Evolutionary conservation across 2,888 invertebrate species (phyloP), one percentile per base, ranked within the genome.

Genomic region (Parascotia fuliginaria): DNA sequence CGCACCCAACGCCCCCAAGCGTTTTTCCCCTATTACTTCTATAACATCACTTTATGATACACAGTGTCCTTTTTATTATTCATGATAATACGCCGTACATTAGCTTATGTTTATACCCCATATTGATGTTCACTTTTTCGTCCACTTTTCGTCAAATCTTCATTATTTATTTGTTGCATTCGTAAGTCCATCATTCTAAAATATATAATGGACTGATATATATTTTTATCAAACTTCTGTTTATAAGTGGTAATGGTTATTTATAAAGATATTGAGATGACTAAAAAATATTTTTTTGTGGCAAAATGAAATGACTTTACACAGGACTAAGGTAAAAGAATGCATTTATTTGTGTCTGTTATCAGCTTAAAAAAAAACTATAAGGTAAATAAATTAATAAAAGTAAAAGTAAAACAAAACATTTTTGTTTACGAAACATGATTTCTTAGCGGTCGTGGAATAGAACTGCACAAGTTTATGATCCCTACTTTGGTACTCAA

Each of bases 21-120:
- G 72, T 64, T 88, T 89, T 80, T 79, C 84, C 80, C 80, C 83
- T 81, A 83, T 89, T 88, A 84, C 85, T 84, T 85, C 84, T 85
- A 81, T 81, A 85, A 82, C 83, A 85, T 87, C 87, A 80, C 85
- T 89, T 89, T 89, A 86, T 87, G 87, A 87, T 89, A 82, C 83
- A 80, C 78, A 72, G 81, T 78, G 84, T 81, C 73, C 77, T 81
- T 84, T 85, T 83, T 89, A 89, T 89, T 89, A 88, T 88, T 88
- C 85, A 89, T 85, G 83, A 78, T 88, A 87, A 89, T 89, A 84
- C 81, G 70, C 74, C 75, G 62, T 82, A 85, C 87, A 88, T 88
- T 87, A 88, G 83, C 81, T 74, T 82, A 74, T 79, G 83, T 75
- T 81, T 77, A 77, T 76, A 76, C 68, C 55, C 65, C 58, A 70